These are phyloP conservation scores for Anthonomus grandis DNA, from an alignment of 1,140 invertebrate species.

Conservation along the genomic window DNA sequence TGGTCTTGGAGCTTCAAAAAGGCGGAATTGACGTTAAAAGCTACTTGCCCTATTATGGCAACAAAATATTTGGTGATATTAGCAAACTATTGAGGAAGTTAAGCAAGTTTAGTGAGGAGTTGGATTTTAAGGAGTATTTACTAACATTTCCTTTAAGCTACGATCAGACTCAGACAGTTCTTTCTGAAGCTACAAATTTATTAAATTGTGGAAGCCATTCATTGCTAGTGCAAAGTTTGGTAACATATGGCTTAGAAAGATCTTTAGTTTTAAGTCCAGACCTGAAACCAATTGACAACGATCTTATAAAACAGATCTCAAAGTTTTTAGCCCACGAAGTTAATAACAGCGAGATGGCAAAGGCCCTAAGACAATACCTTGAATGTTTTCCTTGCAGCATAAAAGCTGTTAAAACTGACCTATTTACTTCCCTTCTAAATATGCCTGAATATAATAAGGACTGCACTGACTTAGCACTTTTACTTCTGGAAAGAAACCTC, in stretches of 20 bases:
- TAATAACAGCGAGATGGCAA: constrained; percentile 16
- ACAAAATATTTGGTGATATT: constrained; percentile 37
- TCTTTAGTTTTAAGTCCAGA: constrained; percentile 21
- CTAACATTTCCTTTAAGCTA: constrained; percentile 24
- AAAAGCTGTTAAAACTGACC: constrained; percentile 47
- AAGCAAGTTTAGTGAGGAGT: constrained; percentile 34
- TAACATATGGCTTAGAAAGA: constrained; percentile 22
- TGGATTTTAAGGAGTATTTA: constrained; percentile 23
- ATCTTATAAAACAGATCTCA: constrained; percentile 18
- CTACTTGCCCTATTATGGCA: background rate
- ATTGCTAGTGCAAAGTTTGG: too few relatives aligned
- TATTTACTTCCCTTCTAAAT: constrained; percentile 52
- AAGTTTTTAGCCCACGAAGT: constrained; percentile 11
- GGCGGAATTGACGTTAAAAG: background rate
- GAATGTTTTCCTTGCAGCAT: constrained; percentile 57
- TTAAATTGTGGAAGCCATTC: too few relatives aligned
- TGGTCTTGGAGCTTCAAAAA: constrained; percentile 1
- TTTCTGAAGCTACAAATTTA: too few relatives aligned
- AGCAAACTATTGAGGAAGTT: constrained; percentile 49
- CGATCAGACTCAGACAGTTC: too few relatives aligned
- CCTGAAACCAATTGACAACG: constrained; percentile 20
- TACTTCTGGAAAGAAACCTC: constrained; percentile 52
- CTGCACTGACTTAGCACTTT: constrained; percentile 50
- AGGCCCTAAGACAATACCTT: constrained; percentile 51
- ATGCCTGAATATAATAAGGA: constrained; percentile 47